Evolutionary conservation across 2,888 invertebrate species (phyloP).

Genomic region (Tipula vernalis): DNA sequence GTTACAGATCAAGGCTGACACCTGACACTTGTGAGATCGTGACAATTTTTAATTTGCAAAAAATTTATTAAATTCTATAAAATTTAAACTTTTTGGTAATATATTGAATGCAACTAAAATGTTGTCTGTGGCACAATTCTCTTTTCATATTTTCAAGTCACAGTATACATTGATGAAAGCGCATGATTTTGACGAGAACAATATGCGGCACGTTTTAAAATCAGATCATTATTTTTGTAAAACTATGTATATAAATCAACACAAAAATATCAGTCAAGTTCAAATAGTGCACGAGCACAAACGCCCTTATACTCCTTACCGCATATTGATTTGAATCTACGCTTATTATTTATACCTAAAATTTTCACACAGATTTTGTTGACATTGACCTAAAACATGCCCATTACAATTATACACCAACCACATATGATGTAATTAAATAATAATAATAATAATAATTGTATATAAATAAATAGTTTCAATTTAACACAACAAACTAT

Average conservation of each 20-base stretch:
- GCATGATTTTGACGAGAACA: neutral
- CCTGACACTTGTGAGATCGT: no score
- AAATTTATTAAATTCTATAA: no score
- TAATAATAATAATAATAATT: neutral
- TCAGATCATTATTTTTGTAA: neutral
- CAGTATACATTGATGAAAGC: no score
- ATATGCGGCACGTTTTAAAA: neutral
- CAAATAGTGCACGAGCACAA: neutral
- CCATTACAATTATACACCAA: neutral
- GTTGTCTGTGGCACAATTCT: no score
- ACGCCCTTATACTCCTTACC: neutral
- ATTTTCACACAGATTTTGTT: neutral
- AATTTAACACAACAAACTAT: neutral
- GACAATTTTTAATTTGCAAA: no score
- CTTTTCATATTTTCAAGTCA: no score
- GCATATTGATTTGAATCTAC: neutral
- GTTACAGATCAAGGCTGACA: no score
- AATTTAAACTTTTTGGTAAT: no score
- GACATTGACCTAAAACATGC: constrained; percentile 10
- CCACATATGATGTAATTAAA: neutral
- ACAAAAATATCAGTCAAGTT: neutral
- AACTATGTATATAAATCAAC: neutral
- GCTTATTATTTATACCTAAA: neutral
- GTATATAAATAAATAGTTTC: neutral
- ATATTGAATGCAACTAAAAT: no score